Percentiles rank a stretch among this genome's conserved stretches.
phyloP scores from a whole-genome alignment of 2,797 vertebrate species.

The Paratrypauchen microcephalus region DNA sequence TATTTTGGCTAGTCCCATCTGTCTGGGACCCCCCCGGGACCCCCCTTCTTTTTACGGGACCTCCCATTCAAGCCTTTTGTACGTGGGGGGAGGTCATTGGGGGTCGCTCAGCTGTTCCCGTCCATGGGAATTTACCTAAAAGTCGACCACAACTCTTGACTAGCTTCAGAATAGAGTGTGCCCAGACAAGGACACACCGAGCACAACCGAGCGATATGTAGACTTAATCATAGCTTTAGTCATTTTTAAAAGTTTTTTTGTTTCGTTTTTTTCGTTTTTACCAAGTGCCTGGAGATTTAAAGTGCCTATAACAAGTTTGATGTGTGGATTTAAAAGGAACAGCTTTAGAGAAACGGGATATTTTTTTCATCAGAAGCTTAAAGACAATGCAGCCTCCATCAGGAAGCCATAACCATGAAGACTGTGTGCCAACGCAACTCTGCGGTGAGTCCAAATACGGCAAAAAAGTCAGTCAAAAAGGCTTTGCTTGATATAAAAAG shows the following conservation, averaged over 20 bases:
- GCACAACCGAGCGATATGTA: conserved; percentile 40
- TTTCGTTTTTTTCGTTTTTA: neutral
- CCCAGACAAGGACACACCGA: conserved; percentile 39
- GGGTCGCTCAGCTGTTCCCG: conserved; percentile 66
- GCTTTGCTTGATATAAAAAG: neutral
- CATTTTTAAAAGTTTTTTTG: conserved; percentile 10
- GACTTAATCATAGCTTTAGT: conserved; percentile 17
- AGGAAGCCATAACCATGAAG: conserved; percentile 56
- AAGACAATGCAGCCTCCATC: conserved; percentile 59
- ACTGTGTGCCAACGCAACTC: conserved; percentile 61
- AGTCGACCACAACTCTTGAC: conserved; percentile 49
- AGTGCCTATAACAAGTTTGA: neutral
- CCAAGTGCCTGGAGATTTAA: conserved; percentile 7
- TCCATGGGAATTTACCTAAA: conserved; percentile 68
- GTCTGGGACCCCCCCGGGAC: conserved; percentile 10
- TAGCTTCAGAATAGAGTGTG: conserved; percentile 41
- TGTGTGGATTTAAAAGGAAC: conserved; percentile 18
- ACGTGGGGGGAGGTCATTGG: conserved; percentile 2
- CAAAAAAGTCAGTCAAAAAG: neutral
- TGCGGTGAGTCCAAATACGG: conserved; percentile 55
- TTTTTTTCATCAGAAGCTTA: neutral
- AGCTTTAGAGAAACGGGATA: neutral
- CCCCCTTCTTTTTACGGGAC: conserved; percentile 14
- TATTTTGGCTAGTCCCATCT: conserved; percentile 7
- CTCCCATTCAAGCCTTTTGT: conserved; percentile 60